Evolutionary conservation across 2,797 vertebrate genomes (phyloP), one percentile per base, ranked within the genome.

Genomic region (Geotrypetes seraphini): DNA sequence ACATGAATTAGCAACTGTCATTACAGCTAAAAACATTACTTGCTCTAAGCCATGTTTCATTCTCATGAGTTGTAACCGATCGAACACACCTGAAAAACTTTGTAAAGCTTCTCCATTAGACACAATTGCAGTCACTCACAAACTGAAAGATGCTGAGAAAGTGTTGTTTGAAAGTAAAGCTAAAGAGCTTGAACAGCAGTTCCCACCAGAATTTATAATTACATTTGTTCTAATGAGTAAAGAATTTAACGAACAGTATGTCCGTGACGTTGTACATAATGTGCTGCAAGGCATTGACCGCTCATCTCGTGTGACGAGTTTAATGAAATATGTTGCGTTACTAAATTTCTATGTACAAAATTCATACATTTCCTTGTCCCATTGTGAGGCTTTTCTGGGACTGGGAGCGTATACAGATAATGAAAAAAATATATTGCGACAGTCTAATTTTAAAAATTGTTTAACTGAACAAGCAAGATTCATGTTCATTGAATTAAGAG

Each of bases 211-310:
- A 15, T 85, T 82, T 27, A 88, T 89, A 19, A 53, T 89, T 22
- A 89, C 86, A 0, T 89, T 89, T 63, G 81, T 91, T 20, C 38
- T 89, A 27, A 87, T 90, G 87, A 86, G 81, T 2, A 12, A 84
- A 31, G 86, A 57, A 39, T 91, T 90, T 58, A 36, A 19, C 2
- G 36, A 37, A n/a, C 2, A 40, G 0, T 90, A 91, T 0, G 44
- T 89, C 22, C 46, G 46, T 10, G 0, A 74, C 4, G 73, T 84
- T 66, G 88, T 91, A 6, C 29, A 22, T 22, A 53, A 86, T 63
- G 63, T 85, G 21, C 26, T 89, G 2, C 40, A 80, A 34, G 81
- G 4, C n/a, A 85, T 86, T 28, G 45, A 89, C 12, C 74, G 0
- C 3, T 14, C 50, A 0, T 68, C 78, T 13, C 37, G 43, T 5